These are phyloP conservation scores for Gnatocerus cornutus DNA, from an alignment of 2,888 invertebrate genomes.

Conservation along the genomic window DNA sequence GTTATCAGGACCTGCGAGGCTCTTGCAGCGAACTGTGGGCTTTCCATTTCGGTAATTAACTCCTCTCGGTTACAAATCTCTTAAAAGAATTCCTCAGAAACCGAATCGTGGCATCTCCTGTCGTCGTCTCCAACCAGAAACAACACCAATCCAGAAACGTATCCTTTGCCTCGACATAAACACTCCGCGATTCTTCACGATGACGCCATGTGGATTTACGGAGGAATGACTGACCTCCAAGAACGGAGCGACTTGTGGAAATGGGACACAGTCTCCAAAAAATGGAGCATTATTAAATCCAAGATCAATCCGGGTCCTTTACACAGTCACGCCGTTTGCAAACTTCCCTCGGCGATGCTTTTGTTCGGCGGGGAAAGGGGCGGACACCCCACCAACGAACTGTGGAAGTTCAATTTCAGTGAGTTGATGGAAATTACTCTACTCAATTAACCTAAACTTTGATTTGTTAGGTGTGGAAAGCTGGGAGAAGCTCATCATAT, in stretches of 20 bases:
- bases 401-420: slow-evolving; percentile 91
- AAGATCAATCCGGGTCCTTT: slow-evolving; percentile 81
- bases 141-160: slow-evolving; percentile 66
- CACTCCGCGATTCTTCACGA: slow-evolving; percentile 88
- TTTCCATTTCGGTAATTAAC: slow-evolving; percentile 90
- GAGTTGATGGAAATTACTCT: slow-evolving; percentile 56
- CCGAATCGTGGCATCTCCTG: slow-evolving; percentile 86
- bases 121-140: slow-evolving; percentile 68
- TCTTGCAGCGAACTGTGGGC: slow-evolving; percentile 91
- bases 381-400: slow-evolving; percentile 82
- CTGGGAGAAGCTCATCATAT: slow-evolving; percentile 82
- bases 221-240: slow-evolving; percentile 89
- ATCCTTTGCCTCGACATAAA: slow-evolving; percentile 85
- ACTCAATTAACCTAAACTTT: too few species aligned
- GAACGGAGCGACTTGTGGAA: slow-evolving; percentile 68
- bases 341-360: slow-evolving; percentile 84
- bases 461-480: slow-evolving; percentile 76
- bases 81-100: slow-evolving; percentile 72
- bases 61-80: slow-evolving; percentile 44
- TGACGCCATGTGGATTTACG: slow-evolving; percentile 89
- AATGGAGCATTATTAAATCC: slow-evolving; percentile 78
- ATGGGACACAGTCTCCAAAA: slow-evolving; percentile 71
- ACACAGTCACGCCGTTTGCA: slow-evolving; percentile 85
- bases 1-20: slow-evolving; percentile 88
- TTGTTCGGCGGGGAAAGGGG: slow-evolving; percentile 86